Percentiles rank a stretch among this genome's conserved stretches.
Conservation (phyloP, 2,888 invertebrate species). For the Scaptomyza polygonia region DNA sequence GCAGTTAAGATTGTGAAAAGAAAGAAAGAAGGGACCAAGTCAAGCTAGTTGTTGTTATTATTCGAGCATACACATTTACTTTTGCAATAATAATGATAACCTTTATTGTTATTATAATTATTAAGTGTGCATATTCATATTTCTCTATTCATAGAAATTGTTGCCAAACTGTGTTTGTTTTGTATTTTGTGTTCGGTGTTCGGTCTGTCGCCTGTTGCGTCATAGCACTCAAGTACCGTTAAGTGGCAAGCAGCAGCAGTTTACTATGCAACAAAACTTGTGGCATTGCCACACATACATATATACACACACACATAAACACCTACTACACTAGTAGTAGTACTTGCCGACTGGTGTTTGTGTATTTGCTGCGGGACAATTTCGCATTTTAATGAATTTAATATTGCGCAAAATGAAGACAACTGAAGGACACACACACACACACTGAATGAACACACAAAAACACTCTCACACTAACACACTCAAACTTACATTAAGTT, state of each 20-base stretch:
- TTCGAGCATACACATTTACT: neutral
- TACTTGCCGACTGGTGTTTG: constrained; percentile 30
- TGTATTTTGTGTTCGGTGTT: too few relatives aligned
- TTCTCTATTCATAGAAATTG: constrained; percentile 36
- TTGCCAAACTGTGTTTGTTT: constrained; percentile 2
- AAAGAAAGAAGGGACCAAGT: too few relatives aligned
- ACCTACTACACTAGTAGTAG: constrained; percentile 13
- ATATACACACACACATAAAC: constrained; percentile 10
- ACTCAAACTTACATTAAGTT: constrained; percentile 2
- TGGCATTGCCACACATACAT: constrained; percentile 11
- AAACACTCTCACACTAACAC: constrained; percentile 4
- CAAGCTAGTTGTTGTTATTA: neutral
- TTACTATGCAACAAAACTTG: constrained; percentile 32
- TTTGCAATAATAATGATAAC: constrained; percentile 18
- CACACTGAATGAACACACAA: constrained; percentile 1
- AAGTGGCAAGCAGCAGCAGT: constrained; percentile 44
- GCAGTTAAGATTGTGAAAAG: too few relatives aligned
- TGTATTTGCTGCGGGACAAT: constrained; percentile 53
- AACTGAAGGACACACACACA: constrained; percentile 39
- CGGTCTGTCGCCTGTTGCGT: constrained; percentile 17
- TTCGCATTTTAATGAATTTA: constrained; percentile 77
- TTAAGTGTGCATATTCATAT: too few relatives aligned
- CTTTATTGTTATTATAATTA: constrained; percentile 19
- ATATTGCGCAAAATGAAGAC: constrained; percentile 76
- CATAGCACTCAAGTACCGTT: constrained; percentile 58